Evolutionary conservation across 2,113 vertebrate genomes (phyloP), one percentile per base, ranked within the genome.

Genomic region (Chiloscyllium plagiosum): DNA sequence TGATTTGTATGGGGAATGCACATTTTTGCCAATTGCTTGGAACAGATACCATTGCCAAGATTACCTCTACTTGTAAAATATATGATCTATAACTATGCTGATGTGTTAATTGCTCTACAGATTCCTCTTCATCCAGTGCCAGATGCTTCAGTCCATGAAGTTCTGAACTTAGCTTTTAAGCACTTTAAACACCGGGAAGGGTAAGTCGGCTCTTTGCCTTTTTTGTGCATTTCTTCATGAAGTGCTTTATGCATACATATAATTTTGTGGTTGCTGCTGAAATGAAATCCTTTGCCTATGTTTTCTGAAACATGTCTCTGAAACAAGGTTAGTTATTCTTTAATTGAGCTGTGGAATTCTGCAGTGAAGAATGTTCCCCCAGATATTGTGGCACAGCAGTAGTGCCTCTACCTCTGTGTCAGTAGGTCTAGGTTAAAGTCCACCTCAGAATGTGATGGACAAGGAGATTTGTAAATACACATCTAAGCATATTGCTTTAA

Each of bases 161-260:
- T 99, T 97, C 98, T 99, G 97, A 99, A 99, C 97, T 98, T 99
- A 98, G 99, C 99, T 97, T 99, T 99, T 97, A 99, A 99, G 99
- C 99, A 99, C 99, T 99, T 99, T 99, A 99, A 99, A 98, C 99
- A 99, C 97, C 99, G 99, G 98, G 99, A 99, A 98, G 99, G 99
- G 99, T 99, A 97, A 99, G 98, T 97, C 72, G 94, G 42, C 22
- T 22, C 42, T 95, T 33, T 72, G 94, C 10, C 37, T 52, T 22
- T 68, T 69, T 94, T 47, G 19, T 69, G 20, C 22, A 68, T 42
- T 65, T 65, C 19, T 69, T 95, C 68, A 95, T 20, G 42, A 42
- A 72, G 12, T 50, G n/a, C 50, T 33, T 72, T 66, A 22, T 93
- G n/a, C 19, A 92, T 37, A 29, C 26, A 61, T 26, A 76, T 26